These are phyloP conservation scores for Oithona nana DNA, from an alignment of 2,888 invertebrate genomes.

Conservation along the genomic window DNA sequence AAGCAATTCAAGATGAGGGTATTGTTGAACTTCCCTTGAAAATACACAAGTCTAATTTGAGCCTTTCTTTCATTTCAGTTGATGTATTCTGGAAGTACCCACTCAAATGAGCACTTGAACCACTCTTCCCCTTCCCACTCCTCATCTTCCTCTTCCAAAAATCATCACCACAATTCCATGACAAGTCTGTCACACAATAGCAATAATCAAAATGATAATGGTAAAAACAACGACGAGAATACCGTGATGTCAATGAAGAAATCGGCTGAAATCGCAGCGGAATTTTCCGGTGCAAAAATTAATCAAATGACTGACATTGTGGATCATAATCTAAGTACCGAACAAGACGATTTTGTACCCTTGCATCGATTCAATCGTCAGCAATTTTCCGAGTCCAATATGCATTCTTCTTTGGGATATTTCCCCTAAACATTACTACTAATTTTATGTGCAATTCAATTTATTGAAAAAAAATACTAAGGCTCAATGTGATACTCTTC, in stretches of 20 bases:
- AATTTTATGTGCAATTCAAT: too few species aligned
- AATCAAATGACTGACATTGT: conserved; percentile 24
- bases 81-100: neutral
- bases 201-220: conserved; percentile 15
- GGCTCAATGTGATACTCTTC: too few species aligned
- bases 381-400: neutral
- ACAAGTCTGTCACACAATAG: neutral
- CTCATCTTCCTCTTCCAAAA: neutral
- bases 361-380: neutral
- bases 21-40: too few species aligned
- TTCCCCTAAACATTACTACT: conserved; percentile 3
- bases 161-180: neutral
- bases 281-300: conserved; percentile 46
- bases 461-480: too few species aligned
- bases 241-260: conserved; percentile 68
- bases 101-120: neutral
- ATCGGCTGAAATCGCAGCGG: conserved; percentile 66
- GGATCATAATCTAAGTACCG: conserved; percentile 11
- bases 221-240: conserved; percentile 18
- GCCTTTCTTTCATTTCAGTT: neutral
- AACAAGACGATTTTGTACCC: conserved; percentile 5
- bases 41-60: too few species aligned
- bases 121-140: too few species aligned
- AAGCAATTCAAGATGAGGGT: too few species aligned
- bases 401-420: conserved; percentile 1